A percentile compares a stretch with the other conserved stretches of the same genome.
phyloP scores from a whole-genome alignment of 35 echinoderm and acorn worm species.

The Lytechinus variegatus region DNA sequence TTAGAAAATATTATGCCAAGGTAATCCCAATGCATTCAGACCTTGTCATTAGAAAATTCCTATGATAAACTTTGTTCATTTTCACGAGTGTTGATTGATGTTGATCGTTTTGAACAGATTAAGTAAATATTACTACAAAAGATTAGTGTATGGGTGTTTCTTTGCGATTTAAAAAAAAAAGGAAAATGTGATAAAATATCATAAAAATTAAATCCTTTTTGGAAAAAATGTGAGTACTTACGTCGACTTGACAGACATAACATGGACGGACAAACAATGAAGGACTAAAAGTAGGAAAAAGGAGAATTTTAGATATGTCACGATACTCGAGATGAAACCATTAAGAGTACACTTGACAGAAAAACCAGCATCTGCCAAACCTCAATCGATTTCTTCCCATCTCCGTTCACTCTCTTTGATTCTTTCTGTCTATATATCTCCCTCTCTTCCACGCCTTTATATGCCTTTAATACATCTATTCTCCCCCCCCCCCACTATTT shows the following conservation, averaged over 20 bases:
- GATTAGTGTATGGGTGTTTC: not conserved
- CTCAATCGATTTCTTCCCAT: not conserved
- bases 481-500: not conserved
- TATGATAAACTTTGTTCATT: not conserved
- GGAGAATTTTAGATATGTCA: not conserved
- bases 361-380: not conserved
- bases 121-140: not conserved
- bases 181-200: not conserved
- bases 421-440: not conserved
- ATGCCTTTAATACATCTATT: not conserved
- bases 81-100: not conserved
- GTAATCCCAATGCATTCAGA: not conserved
- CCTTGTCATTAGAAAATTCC: not conserved
- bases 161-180: not conserved
- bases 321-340: not conserved
- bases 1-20: too few relatives aligned
- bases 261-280: not conserved
- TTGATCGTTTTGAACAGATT: not conserved
- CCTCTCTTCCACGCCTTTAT: not conserved
- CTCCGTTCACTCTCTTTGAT: not conserved
- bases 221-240: not conserved
- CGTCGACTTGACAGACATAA: not conserved
- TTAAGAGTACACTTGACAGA: not conserved
- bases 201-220: not conserved
- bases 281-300: not conserved